These are phyloP conservation scores for Galaxea fascicularis DNA, from an alignment of 92 coral and sea anemone genomes.

Conservation along the genomic window DNA sequence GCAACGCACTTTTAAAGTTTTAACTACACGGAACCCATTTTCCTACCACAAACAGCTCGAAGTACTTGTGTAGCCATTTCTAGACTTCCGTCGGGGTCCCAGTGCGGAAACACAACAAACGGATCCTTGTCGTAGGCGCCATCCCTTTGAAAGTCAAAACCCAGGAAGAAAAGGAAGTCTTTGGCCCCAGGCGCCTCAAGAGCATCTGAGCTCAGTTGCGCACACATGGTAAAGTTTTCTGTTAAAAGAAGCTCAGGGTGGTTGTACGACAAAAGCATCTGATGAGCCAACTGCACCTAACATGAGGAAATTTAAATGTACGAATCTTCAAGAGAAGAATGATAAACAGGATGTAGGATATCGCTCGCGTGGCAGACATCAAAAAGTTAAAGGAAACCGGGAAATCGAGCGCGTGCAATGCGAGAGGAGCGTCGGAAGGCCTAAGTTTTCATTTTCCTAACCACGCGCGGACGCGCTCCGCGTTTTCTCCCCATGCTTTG, in stretches of 20 bases:
- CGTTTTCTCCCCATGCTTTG: no score
- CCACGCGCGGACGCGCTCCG: no score
- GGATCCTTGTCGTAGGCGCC: constrained; percentile 79
- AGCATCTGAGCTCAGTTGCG: constrained; percentile 75
- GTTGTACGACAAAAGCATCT: constrained; percentile 77
- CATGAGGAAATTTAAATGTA: background rate
- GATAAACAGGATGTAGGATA: no score
- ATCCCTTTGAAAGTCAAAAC: constrained; percentile 80
- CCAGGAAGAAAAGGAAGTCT: constrained; percentile 68
- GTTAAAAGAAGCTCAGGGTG: constrained; percentile 49
- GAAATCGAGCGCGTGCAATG: no score
- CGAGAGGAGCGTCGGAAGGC: no score
- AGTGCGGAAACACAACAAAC: constrained; percentile 84
- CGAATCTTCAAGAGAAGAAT: background rate
- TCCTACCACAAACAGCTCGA: constrained; percentile 73
- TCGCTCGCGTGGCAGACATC: no score
- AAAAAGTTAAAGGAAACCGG: no score
- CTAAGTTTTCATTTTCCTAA: no score
- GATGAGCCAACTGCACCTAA: constrained; percentile 66
- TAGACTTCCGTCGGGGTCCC: constrained; percentile 83
- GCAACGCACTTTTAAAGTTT: background rate
- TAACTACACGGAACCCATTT: background rate
- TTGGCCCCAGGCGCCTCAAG: constrained; percentile 68
- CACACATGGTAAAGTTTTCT: constrained; percentile 76
- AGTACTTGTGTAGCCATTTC: constrained; percentile 57